Percentiles rank a stretch among this genome's conserved stretches.
Conservation (phyloP, 2,113 vertebrate species). For the Vulpes lagopus region DNA sequence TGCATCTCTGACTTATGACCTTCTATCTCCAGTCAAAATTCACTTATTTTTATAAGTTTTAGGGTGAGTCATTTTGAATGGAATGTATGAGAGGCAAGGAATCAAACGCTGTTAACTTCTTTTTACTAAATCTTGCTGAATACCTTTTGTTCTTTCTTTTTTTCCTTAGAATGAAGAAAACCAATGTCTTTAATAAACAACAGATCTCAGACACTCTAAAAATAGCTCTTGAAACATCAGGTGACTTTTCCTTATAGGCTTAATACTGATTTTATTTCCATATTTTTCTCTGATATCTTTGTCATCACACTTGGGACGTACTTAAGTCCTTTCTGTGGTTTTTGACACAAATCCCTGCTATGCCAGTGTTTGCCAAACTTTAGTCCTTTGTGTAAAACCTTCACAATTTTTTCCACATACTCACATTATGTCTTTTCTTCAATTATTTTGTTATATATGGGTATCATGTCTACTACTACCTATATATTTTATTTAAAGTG, state of each 20-base stretch:
- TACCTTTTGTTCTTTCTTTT: neutral
- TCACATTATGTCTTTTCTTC: neutral
- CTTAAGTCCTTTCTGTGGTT: neutral
- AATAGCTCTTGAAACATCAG: constrained; percentile 33
- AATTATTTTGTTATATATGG: constrained; percentile 22
- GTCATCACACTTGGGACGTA: neutral
- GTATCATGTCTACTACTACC: neutral
- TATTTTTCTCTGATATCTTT: constrained; percentile 31
- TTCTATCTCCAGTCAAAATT: constrained; percentile 55
- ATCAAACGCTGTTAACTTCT: neutral
- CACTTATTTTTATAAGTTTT: constrained; percentile 52
- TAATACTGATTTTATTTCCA: constrained; percentile 65
- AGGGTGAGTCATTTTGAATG: constrained; percentile 18
- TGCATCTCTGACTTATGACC: constrained; percentile 37
- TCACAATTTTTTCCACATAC: neutral
- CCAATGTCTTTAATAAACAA: constrained; percentile 48
- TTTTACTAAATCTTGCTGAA: constrained; percentile 51
- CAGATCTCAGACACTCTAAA: neutral
- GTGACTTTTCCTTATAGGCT: neutral
- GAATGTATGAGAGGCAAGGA: neutral
- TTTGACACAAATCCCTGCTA: constrained; percentile 22
- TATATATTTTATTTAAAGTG: neutral
- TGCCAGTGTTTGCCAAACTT: neutral
- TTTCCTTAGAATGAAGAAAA: constrained; percentile 45
- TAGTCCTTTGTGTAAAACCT: neutral